Evolutionary conservation across 2,888 invertebrate genomes (phyloP).

Genomic region (Campoplex capitator): DNA sequence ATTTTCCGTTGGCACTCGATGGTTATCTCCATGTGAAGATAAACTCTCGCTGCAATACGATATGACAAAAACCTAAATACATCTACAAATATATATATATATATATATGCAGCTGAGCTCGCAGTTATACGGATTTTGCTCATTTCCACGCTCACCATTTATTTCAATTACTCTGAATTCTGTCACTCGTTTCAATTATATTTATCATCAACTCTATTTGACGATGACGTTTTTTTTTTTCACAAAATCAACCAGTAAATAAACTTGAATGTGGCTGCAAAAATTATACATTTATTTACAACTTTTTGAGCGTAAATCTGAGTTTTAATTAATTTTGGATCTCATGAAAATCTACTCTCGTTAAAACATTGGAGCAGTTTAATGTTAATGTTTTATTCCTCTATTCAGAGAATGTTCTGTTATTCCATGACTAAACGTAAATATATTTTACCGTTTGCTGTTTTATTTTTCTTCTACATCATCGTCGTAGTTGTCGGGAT

Average conservation of each 20-base stretch:
- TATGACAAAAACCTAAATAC: slow-evolving; percentile 35
- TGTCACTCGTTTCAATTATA: slow-evolving; percentile 15
- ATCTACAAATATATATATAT: neutral
- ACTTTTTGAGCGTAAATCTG: neutral
- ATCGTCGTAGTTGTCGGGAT: neutral
- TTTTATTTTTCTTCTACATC: neutral
- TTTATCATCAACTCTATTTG: neutral
- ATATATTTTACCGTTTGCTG: neutral
- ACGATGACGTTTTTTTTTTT: neutral
- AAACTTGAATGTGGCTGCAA: neutral
- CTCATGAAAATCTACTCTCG: neutral
- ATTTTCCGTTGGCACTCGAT: slow-evolving; percentile 14
- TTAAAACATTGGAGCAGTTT: neutral
- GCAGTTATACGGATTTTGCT: neutral
- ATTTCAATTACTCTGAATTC: slow-evolving; percentile 38
- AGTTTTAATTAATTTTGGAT: neutral
- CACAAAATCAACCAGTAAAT: neutral
- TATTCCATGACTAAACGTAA: too few relatives aligned
- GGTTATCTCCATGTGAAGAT: slow-evolving; percentile 15
- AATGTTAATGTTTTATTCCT: neutral
- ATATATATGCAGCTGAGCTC: neutral
- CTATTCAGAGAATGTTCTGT: too few relatives aligned
- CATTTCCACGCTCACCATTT: slow-evolving; percentile 29
- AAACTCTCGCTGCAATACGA: neutral
- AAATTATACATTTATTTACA: neutral